These are phyloP conservation scores for Palythoa heliodiscus DNA, from an alignment of 92 coral and sea anemone species.

Conservation along the genomic window DNA sequence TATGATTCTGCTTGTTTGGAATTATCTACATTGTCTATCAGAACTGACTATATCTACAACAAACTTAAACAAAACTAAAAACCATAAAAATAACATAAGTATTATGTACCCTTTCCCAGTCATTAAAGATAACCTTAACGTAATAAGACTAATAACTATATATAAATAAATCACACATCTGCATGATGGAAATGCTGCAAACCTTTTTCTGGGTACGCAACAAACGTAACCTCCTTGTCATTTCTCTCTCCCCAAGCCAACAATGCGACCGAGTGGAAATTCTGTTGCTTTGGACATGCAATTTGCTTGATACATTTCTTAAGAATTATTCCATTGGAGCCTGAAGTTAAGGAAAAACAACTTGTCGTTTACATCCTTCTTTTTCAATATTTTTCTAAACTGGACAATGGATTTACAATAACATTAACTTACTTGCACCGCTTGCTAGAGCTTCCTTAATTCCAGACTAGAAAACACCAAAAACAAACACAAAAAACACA, in stretches of 20 bases:
- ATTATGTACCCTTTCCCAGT: no score
- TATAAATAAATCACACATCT: neutral
- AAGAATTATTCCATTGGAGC: constrained; percentile 17
- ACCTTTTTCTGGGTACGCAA: constrained; percentile 58
- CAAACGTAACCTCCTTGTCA: constrained; percentile 57
- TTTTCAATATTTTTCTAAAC: neutral
- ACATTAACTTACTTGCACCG: neutral
- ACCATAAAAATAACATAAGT: no score
- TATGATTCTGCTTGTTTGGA: no score
- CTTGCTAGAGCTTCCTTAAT: neutral
- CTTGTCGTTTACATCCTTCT: neutral
- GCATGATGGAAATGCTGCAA: neutral
- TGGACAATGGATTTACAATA: neutral
- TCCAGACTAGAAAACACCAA: neutral
- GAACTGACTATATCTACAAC: no score
- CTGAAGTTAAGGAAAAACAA: constrained; percentile 13
- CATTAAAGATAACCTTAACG: no score
- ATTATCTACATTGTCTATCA: no score
- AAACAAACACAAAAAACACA: no score
- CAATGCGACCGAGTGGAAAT: constrained; percentile 47
- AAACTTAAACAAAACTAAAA: no score
- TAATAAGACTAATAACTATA: no score
- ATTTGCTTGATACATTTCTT: constrained; percentile 62
- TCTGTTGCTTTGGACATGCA: constrained; percentile 58
- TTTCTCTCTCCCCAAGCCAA: constrained; percentile 73